Base-by-base conservation (phyloP, 2,113 vertebrate genomes). In the Cnemophilus loriae region DNA sequence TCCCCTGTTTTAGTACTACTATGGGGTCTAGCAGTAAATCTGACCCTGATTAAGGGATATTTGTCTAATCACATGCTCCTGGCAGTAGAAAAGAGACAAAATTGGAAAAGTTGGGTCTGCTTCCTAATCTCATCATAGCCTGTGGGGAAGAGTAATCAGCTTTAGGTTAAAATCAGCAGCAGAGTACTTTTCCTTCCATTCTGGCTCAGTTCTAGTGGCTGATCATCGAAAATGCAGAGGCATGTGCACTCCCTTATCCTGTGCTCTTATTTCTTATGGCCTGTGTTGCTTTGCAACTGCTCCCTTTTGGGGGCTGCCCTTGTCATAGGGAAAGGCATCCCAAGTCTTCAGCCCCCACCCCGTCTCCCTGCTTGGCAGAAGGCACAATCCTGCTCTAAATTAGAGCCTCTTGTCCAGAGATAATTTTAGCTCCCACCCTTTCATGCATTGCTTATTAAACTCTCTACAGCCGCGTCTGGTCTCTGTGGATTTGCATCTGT, bases 291-390 rank as follows among this genome's bases (percentile, higher is more conserved):
- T 63, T 87, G 26, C 27, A 81, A 7, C 6, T 47, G 4, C 30
- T 89, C 13, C 8, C 16, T 78, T 89, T 30, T 21, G 9, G 44
- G 32, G 11, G 10, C 20, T 59, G 24, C 19, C 24, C 4, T 26
- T 71, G 17, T 27, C 22, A 18, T 8, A 49, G 37, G 13, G 3
- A 16, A 59, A 59, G 18, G 8, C 13, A 37, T 24, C 41, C 46
- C 17, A 32, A 41, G 9, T 53, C 32, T 49, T 53, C 27, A 47
- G 1, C 1, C 3, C 7, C 6, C 2, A 39, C 15, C 3, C 0
- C 2, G 4, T 52, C 20, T 76, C 23, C 13, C 18, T 76, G 39
- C 53, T 55, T 87, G n/a, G 26, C 26, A 78, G 37, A 86, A 59
- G 24, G 10, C 32, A n/a, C 13, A 15, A 59, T 83, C 21, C 30